Evolutionary conservation across 2,888 invertebrate species (phyloP).

Genomic region (Agrilus biguttatus): DNA sequence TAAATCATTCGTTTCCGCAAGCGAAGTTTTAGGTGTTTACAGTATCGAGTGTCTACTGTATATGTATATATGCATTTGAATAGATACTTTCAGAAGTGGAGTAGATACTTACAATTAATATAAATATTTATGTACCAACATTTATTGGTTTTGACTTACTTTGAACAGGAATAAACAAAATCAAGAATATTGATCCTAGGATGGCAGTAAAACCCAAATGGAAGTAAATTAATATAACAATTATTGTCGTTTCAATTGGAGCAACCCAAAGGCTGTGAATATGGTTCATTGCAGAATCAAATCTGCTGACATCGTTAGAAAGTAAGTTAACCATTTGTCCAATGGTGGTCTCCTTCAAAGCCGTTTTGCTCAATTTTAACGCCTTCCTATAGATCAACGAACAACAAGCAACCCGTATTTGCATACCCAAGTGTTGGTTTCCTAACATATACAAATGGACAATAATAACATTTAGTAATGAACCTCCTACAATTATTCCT

Average conservation of each 20-base stretch:
- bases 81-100: too few species aligned
- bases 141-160: slow-evolving; percentile 20
- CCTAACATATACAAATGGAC: slow-evolving; percentile 72
- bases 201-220: slow-evolving; percentile 37
- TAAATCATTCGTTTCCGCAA: too few species aligned
- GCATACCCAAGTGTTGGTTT: slow-evolving; percentile 72
- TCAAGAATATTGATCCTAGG: slow-evolving; percentile 38
- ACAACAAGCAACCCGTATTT: slow-evolving; percentile 66
- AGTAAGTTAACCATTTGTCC: slow-evolving; percentile 40
- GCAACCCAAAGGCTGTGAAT: slow-evolving; percentile 69
- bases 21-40: too few species aligned
- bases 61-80: too few species aligned
- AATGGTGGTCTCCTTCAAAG: slow-evolving; percentile 69
- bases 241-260: slow-evolving; percentile 59
- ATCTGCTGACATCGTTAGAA: slow-evolving; percentile 77
- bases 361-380: slow-evolving; percentile 58
- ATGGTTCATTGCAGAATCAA: slow-evolving; percentile 67
- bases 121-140: slow-evolving; percentile 25
- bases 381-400: slow-evolving; percentile 68
- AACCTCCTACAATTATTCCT: slow-evolving; percentile 53
- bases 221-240: slow-evolving; percentile 52
- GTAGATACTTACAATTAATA: slow-evolving; percentile 14
- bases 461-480: slow-evolving; percentile 51
- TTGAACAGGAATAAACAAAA: slow-evolving; percentile 33
- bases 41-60: too few species aligned